Evolutionary conservation across 2,797 vertebrate genomes (phyloP), one percentile per base, ranked within the genome.

Genomic region (Lithobates sylvaticus): DNA sequence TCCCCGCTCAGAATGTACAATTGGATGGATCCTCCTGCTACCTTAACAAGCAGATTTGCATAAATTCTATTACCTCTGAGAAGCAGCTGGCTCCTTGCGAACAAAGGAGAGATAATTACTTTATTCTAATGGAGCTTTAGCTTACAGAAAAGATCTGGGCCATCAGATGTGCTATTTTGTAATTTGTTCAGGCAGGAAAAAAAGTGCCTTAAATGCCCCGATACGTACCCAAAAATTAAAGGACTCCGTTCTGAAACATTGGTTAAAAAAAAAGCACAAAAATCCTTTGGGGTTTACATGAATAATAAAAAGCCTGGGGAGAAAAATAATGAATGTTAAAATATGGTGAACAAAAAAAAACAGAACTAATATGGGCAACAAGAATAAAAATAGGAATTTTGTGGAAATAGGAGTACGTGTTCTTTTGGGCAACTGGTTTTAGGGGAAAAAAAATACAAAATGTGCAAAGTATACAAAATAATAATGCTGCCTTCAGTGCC

Each of bases 21-120:
- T 82, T 42, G 69, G 68, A 72, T 69, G 68, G 80, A 78, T 87
- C 73, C 81, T 83, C 81, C 76, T 36, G 86, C 81, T 87, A 87
- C 81, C 76, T 79, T 87, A 87, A 87, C 81, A 84, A 87, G 86
- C 71, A 75, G 72, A 87, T 87, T 87, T 87, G 86, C 86, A 87
- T 87, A 87, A 87, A 87, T 87, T 83, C 81, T 84, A 87, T 87
- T 87, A 87, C 81, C 86, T 84, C 86, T 76, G 86, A 84, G 86
- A 87, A 84, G 86, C 86, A 84, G 86, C 86, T 84, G 86, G 86
- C 84, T 81, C 83, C 86, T 84, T 29, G 71, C 70, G 86, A 84
- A 87, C 86, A 87, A 87, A 75, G 75, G 81, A 78, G 71, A 84
- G 81, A 87, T 87, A 87, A 87, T 87, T 84, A 87, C 86, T 87